Base-by-base conservation (phyloP, 2,888 invertebrate species). In the Latrodectus hesperus region DNA sequence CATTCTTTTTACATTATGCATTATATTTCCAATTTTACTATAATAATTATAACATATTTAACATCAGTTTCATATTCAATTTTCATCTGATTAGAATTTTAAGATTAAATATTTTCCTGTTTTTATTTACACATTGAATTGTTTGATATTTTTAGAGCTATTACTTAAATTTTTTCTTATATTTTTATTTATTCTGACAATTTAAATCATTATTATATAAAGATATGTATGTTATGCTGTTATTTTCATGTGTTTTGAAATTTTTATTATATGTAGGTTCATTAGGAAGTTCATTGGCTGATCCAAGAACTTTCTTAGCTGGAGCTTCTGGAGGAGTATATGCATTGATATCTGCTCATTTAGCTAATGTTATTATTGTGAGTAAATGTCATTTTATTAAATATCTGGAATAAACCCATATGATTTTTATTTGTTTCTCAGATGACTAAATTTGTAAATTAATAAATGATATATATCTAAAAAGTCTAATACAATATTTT, bases 321-420 rank as follows among this genome's bases (percentile, higher is more conserved):
- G 99, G 99, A 0, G 98, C 98, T 11, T 97, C 97, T 53, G 98
- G 98, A 0, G 99, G 99, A 0, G 98, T 98, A 9, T 99, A 99
- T 91, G 97, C 98, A 1, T 92, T 99, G 14, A 96, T 99, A 73
- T 96, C 98, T 0, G 98, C 98, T 0, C 98, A 99, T 91, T 94
- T 98, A 78, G 96, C 98, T 3, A 97, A 97, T 64, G 96, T 98
- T 84, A 94, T 98, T 80, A 95, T 98, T 95, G 96, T 96, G 91
- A 93, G 93, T 91, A 65, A 53, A 53, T 51, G 1, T 64, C 75
- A 52, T 53, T 52, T 11, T 68, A n/a, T 76, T 52, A 10, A 51
- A 4, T 11, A 17, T 52, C 52, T 52, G 38, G 0, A 38, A 49
- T 49, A 1, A 9, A 60, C 14, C 5, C 14, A 9, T 26, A 17